phyloP scores from a whole-genome alignment of 2,797 vertebrate genomes.

The Gallinago nigripennis region DNA sequence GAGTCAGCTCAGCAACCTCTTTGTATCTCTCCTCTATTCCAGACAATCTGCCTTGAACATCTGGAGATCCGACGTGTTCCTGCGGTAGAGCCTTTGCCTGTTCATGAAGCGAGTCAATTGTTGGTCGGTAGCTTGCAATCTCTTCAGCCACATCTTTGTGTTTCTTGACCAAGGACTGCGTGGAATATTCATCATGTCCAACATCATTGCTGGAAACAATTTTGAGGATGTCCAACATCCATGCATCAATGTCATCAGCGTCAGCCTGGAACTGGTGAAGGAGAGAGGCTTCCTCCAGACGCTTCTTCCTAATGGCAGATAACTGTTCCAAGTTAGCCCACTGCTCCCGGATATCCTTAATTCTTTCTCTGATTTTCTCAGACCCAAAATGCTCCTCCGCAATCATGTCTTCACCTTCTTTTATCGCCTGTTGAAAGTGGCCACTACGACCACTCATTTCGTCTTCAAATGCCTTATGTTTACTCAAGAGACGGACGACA shows the following conservation, averaged over 20 bases:
- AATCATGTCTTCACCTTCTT: slow-evolving; percentile 92
- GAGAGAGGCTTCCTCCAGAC: slow-evolving; percentile 89
- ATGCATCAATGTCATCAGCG: slow-evolving; percentile 92
- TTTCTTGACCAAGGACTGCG: slow-evolving; percentile 95
- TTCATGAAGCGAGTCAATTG: slow-evolving; percentile 90
- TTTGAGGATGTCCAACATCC: slow-evolving; percentile 95
- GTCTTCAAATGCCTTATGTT: slow-evolving; percentile 94
- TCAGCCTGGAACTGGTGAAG: slow-evolving; percentile 97
- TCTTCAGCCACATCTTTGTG: slow-evolving; percentile 97
- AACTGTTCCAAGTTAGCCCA: slow-evolving; percentile 93
- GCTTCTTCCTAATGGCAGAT: slow-evolving; percentile 89
- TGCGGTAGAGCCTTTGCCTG: slow-evolving; percentile 85
- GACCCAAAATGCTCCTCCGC: slow-evolving; percentile 92
- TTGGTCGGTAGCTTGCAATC: slow-evolving; percentile 89
- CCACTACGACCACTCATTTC: slow-evolving; percentile 93
- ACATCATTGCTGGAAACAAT: slow-evolving; percentile 95
- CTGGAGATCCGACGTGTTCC: slow-evolving; percentile 81
- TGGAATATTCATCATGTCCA: slow-evolving; percentile 96
- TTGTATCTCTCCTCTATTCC: slow-evolving; percentile 96
- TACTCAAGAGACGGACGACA: slow-evolving; percentile 89
- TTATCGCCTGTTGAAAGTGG: slow-evolving; percentile 92
- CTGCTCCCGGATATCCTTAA: slow-evolving; percentile 89
- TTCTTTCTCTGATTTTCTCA: slow-evolving; percentile 92
- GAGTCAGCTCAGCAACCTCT: slow-evolving; percentile 91
- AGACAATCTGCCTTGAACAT: slow-evolving; percentile 85